Conservation (phyloP, 2,113 vertebrate genomes). For the Australoheros scitulus region DNA sequence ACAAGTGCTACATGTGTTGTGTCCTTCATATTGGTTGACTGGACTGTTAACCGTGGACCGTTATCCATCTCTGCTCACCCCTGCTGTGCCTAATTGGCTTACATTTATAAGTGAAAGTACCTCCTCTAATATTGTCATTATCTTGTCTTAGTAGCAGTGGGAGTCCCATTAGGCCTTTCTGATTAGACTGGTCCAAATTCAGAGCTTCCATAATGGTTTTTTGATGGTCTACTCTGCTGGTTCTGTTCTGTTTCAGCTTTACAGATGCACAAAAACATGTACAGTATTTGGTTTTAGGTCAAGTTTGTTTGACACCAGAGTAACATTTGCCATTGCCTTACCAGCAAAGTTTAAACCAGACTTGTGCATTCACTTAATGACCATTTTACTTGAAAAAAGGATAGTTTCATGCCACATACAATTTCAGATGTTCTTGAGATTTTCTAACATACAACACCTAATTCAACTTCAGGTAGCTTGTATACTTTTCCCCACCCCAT, state of each 20-base stretch:
- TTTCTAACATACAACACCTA: background rate
- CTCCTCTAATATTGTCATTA: slow-evolving; percentile 40
- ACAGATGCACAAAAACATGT: slow-evolving; percentile 14
- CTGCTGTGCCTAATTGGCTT: slow-evolving; percentile 18
- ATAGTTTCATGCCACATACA: background rate
- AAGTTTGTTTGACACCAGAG: slow-evolving; percentile 8
- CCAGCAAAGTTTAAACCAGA: background rate
- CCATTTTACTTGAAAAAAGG: background rate
- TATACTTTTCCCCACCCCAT: background rate
- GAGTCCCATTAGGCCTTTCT: slow-evolving; percentile 20
- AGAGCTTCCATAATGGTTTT: slow-evolving; percentile 9
- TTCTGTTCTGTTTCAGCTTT: slow-evolving; percentile 21
- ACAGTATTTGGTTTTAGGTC: background rate
- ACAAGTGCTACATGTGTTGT: background rate
- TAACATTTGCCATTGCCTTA: background rate
- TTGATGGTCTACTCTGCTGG: background rate
- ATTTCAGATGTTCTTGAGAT: background rate
- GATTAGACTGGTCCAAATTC: slow-evolving; percentile 32
- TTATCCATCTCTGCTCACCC: slow-evolving; percentile 5
- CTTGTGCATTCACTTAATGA: background rate
- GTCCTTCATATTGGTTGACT: slow-evolving; percentile 9
- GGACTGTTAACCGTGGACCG: background rate
- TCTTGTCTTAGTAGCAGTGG: slow-evolving; percentile 19
- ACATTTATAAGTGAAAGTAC: slow-evolving; percentile 22
- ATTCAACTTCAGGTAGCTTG: background rate